phyloP scores from a whole-genome alignment of 2,113 vertebrate species.

The Cygnus atratus region DNA sequence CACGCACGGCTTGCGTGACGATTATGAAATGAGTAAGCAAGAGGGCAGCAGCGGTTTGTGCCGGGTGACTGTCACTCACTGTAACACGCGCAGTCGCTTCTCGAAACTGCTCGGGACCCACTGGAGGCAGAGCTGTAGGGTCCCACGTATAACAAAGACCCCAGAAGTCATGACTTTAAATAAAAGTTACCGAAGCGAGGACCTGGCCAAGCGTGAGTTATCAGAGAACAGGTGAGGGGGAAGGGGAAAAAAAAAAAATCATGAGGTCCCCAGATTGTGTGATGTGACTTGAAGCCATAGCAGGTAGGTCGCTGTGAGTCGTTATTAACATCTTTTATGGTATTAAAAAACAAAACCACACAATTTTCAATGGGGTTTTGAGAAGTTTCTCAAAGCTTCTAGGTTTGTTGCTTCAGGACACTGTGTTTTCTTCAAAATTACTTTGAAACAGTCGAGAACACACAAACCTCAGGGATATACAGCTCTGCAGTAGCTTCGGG shows the following conservation, averaged over 20 bases:
- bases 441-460: neutral
- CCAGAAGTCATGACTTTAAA: neutral
- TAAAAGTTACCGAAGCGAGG: neutral
- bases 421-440: neutral
- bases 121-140: neutral
- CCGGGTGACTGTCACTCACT: conserved; percentile 10
- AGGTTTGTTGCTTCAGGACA: neutral
- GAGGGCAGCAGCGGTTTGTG: conserved; percentile 30
- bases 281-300: neutral
- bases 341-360: neutral
- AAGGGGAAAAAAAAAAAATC: neutral
- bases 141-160: neutral
- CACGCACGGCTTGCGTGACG: neutral
- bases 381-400: neutral
- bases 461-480: neutral
- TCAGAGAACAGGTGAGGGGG: neutral
- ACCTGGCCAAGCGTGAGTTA: neutral
- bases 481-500: neutral
- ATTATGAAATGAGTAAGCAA: neutral
- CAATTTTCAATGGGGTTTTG: neutral
- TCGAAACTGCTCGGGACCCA: neutral
- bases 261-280: neutral
- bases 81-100: neutral
- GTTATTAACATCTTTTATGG: neutral
- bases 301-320: neutral